A percentile compares a stretch with the other conserved stretches of the same genome.
Evolutionary conservation across 1,140 invertebrate species (phyloP).

Genomic region (Tetramorium simillimum): DNA sequence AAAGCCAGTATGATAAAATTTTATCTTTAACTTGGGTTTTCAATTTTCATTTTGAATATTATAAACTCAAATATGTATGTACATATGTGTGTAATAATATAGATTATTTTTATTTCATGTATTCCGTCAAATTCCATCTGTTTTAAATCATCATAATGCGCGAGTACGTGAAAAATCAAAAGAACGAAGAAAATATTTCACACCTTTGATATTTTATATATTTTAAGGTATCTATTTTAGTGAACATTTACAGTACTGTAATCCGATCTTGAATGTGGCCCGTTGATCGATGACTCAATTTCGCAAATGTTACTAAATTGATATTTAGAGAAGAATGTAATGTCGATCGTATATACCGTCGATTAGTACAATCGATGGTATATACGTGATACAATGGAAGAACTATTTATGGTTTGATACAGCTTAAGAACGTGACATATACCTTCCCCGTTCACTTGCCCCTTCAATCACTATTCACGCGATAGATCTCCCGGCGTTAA

Average conservation of each 20-base stretch:
- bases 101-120: neutral
- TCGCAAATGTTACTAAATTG: slow-evolving; percentile 9
- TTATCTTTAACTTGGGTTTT: neutral
- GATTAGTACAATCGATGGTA: slow-evolving; percentile 36
- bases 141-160: neutral
- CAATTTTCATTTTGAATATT: too few species aligned
- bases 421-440: slow-evolving; percentile 45
- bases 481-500: slow-evolving; percentile 48
- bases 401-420: slow-evolving; percentile 36
- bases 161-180: neutral
- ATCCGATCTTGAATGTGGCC: neutral
- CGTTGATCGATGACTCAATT: slow-evolving; percentile 8
- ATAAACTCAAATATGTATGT: too few species aligned
- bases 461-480: slow-evolving; percentile 52
- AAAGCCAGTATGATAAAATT: neutral
- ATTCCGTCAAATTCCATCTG: neutral
- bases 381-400: neutral
- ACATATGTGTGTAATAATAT: neutral
- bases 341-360: neutral
- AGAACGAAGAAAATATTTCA: neutral
- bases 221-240: neutral
- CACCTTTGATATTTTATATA: neutral
- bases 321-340: slow-evolving; percentile 14
- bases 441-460: slow-evolving; percentile 42
- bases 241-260: neutral